Evolutionary conservation across 2,113 vertebrate genomes (phyloP).

Genomic region (Mugil cephalus): DNA sequence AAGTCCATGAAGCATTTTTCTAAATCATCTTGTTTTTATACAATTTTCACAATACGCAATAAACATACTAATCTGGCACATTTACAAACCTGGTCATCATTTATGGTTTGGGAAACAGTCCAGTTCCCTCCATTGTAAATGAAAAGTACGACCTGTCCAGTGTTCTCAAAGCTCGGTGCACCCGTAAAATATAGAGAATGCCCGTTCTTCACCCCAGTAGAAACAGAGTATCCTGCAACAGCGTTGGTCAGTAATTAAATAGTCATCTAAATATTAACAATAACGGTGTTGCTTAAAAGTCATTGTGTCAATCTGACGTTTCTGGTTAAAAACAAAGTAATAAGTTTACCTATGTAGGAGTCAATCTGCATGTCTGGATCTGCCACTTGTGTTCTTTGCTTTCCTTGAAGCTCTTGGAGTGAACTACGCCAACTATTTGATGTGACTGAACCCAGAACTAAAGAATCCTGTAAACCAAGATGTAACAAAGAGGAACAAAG

Average conservation of each 20-base stretch:
- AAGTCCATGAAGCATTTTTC: too few species aligned
- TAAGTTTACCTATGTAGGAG: slow-evolving; percentile 78
- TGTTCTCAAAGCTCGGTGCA: slow-evolving; percentile 79
- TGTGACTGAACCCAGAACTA: slow-evolving; percentile 81
- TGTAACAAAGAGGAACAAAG: neutral
- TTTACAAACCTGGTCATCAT: slow-evolving; percentile 72
- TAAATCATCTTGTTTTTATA: too few species aligned
- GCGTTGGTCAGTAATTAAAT: neutral
- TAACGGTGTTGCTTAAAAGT: too few species aligned
- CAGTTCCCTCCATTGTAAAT: slow-evolving; percentile 26
- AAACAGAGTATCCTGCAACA: slow-evolving; percentile 78
- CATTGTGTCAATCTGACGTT: too few species aligned
- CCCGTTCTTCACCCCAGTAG: slow-evolving; percentile 59
- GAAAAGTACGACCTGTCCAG: slow-evolving; percentile 76
- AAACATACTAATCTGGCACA: neutral
- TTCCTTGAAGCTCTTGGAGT: neutral
- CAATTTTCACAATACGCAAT: too few species aligned
- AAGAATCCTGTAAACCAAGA: slow-evolving; percentile 59
- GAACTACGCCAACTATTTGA: slow-evolving; percentile 75
- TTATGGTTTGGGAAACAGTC: slow-evolving; percentile 35
- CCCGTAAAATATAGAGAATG: slow-evolving; percentile 76
- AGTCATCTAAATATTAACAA: too few species aligned
- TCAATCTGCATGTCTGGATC: slow-evolving; percentile 54
- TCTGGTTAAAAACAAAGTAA: fast-evolving
- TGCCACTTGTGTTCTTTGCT: slow-evolving; percentile 18